Evolutionary conservation across 2,888 invertebrate genomes (phyloP).

Genomic region (Luperina nickerlii): DNA sequence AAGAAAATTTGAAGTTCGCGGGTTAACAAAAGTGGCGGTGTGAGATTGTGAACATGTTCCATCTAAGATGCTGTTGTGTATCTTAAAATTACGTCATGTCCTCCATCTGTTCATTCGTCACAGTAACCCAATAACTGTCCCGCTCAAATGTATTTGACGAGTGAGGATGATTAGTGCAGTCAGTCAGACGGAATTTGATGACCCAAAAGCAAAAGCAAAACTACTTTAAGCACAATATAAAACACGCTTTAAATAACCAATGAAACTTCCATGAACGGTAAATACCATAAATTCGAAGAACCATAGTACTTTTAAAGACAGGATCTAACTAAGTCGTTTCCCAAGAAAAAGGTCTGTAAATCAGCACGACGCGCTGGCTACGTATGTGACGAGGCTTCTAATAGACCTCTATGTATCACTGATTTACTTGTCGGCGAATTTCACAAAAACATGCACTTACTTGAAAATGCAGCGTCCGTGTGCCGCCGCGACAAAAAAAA

Average conservation of each 20-base stretch:
- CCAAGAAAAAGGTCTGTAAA: conserved; percentile 59
- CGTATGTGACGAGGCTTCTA: conserved; percentile 64
- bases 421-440: conserved; percentile 68
- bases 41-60: background rate
- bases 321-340: conserved; percentile 50
- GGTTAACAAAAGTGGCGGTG: background rate
- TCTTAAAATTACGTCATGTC: background rate
- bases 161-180: conserved; percentile 4
- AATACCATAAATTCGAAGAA: conserved; percentile 44
- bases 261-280: conserved; percentile 29
- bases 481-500: conserved; percentile 63
- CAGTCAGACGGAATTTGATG: conserved; percentile 11
- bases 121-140: conserved; percentile 1
- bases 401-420: conserved; percentile 55
- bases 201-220: conserved; percentile 2
- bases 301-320: conserved; percentile 40
- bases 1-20: background rate
- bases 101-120: conserved; percentile 6
- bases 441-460: conserved; percentile 65
- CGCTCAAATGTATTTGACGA: background rate
- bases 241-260: conserved; percentile 12
- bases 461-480: conserved; percentile 67
- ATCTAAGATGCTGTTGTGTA: background rate
- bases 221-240: background rate
- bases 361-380: conserved; percentile 53